Percentiles rank a stretch among this genome's conserved stretches.
These are phyloP conservation scores for Hypolimnas misippus DNA, from an alignment of 2,888 invertebrate species.

Conservation along the genomic window DNA sequence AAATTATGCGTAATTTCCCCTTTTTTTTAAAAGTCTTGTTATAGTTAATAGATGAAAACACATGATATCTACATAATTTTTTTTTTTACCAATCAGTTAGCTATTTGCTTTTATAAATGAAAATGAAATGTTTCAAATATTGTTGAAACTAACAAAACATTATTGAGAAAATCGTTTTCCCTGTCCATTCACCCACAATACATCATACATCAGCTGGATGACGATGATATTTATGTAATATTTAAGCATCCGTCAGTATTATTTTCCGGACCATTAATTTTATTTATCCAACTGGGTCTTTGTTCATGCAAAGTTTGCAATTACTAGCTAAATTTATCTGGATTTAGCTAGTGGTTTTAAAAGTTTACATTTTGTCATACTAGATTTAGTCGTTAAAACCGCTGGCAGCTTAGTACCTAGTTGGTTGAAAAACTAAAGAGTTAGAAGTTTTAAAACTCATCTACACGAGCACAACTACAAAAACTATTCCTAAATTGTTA, in stretches of 20 bases:
- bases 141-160: background rate
- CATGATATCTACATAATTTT: no score
- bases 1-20: no score
- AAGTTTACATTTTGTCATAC: constrained; percentile 5
- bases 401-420: background rate
- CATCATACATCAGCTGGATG: constrained; percentile 16
- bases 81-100: no score
- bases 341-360: no score
- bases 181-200: background rate
- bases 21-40: no score
- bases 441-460: background rate
- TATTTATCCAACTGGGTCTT: background rate
- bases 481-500: background rate
- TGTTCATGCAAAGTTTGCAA: background rate
- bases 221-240: constrained; percentile 19
- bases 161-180: background rate
- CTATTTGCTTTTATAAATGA: background rate
- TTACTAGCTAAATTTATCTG: background rate
- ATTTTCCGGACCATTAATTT: background rate
- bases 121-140: background rate
- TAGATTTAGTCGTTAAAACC: background rate
- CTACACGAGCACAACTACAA: no score
- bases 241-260: background rate
- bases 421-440: background rate
- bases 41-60: no score